phyloP scores from a whole-genome alignment of 2,113 vertebrate species.

The Neopipo cinnamomea region DNA sequence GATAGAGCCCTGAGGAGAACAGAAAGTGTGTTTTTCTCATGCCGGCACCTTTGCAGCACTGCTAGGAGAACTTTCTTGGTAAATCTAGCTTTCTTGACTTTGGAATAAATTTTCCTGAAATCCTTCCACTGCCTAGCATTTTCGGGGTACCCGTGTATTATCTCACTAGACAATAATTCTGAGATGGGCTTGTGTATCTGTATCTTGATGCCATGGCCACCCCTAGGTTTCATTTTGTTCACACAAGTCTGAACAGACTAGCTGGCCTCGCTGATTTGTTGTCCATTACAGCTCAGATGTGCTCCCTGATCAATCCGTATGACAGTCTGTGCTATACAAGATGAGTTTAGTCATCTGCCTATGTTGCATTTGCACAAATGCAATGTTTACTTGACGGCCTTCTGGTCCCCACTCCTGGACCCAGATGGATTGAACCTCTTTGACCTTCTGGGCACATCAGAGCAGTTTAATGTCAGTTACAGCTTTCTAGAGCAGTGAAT shows the following conservation, averaged over 20 bases:
- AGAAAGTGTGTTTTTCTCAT: too few species aligned
- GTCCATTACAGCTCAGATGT: not conserved
- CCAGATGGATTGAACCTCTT: not conserved
- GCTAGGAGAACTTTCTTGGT: too few species aligned
- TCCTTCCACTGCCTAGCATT: too few species aligned
- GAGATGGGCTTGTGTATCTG: not conserved
- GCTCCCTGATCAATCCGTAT: not conserved
- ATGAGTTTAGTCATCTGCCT: not conserved
- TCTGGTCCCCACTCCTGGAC: not conserved
- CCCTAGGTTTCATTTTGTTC: not conserved
- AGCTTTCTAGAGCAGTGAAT: not conserved
- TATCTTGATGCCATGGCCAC: not conserved
- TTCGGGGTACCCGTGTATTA: too few species aligned
- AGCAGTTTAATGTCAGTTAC: not conserved
- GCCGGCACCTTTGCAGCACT: too few species aligned
- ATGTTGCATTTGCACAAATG: not conserved
- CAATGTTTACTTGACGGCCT: rapidly evolving
- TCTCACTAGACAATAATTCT: not conserved
- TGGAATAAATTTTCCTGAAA: too few species aligned
- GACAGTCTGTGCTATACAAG: not conserved
- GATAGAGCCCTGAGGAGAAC: too few species aligned
- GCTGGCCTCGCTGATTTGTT: not conserved
- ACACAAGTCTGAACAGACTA: not conserved
- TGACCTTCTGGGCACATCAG: not conserved
- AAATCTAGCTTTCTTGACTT: too few species aligned